Percentiles rank a stretch among this genome's conserved stretches.
Evolutionary conservation across 1,140 invertebrate genomes (phyloP).

Genomic region (Hycleus cichorii): DNA sequence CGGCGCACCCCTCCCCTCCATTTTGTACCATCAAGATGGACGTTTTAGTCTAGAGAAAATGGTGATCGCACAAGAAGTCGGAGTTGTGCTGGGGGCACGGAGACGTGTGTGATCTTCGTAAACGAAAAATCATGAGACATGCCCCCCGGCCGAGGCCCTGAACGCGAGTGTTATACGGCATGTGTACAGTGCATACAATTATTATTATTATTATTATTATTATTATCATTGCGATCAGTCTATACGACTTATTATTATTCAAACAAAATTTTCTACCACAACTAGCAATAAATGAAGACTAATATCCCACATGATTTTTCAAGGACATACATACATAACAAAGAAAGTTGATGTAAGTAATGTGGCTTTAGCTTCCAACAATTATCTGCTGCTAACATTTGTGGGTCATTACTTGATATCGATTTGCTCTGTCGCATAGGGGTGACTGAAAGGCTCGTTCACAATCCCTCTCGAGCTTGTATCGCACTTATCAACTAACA

Average conservation of each 20-base stretch:
- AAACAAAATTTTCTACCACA: conserved; percentile 22
- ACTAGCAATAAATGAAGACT: conserved; percentile 41
- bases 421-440: conserved; percentile 39
- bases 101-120: conserved; percentile 16
- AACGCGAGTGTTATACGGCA: conserved; percentile 25
- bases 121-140: conserved; percentile 17
- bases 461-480: conserved; percentile 27
- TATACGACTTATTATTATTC: conserved; percentile 10
- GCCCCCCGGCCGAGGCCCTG: conserved; percentile 21
- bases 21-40: conserved; percentile 25
- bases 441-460: conserved; percentile 32
- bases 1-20: conserved; percentile 6
- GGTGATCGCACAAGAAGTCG: conserved; percentile 25
- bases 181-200: conserved; percentile 17
- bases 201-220: not conserved
- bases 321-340: conserved; percentile 37
- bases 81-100: conserved; percentile 22
- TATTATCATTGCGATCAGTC: conserved; percentile 3
- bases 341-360: conserved; percentile 40
- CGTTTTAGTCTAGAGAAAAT: conserved; percentile 29
- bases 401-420: conserved; percentile 38
- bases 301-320: conserved; percentile 37
- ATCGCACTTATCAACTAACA: conserved; percentile 22
- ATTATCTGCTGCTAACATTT: conserved; percentile 25
- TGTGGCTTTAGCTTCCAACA: conserved; percentile 9